Conservation (phyloP, 2,797 vertebrate species). For the Channa striata region DNA sequence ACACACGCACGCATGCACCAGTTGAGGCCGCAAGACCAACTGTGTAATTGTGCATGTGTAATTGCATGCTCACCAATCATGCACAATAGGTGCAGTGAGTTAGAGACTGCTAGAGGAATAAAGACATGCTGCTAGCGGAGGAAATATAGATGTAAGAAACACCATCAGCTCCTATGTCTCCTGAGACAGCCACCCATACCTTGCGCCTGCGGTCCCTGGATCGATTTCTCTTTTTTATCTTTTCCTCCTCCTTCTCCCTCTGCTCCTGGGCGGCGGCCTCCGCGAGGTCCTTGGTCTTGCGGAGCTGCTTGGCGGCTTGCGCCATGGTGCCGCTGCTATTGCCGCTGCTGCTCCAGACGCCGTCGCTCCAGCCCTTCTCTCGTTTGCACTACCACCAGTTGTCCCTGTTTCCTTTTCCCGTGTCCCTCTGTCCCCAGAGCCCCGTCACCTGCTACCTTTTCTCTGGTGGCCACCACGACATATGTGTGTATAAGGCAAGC, state of each 20-base stretch:
- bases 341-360: conserved; percentile 66
- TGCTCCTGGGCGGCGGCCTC: conserved; percentile 95
- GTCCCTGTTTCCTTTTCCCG: conserved; percentile 60
- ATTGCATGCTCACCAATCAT: conserved; percentile 44
- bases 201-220: conserved; percentile 96
- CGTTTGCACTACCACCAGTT: conserved; percentile 52
- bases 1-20: conserved; percentile 43
- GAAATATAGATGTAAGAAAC: conserved; percentile 34
- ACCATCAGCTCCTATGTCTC: conserved; percentile 49
- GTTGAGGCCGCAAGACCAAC: conserved; percentile 59
- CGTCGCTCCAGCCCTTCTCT: conserved; percentile 70
- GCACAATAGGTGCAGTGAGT: conserved; percentile 49
- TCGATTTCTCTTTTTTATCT: conserved; percentile 93
- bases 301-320: conserved; percentile 98
- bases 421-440: conserved; percentile 62
- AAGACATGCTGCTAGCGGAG: conserved; percentile 32
- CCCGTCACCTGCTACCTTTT: conserved; percentile 63
- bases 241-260: conserved; percentile 96
- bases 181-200: conserved; percentile 81
- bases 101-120: conserved; percentile 8
- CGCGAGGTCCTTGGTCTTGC: conserved; percentile 97
- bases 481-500: conserved; percentile 58
- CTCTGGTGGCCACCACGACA: conserved; percentile 71
- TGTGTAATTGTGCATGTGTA: conserved; percentile 67
- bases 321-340: conserved; percentile 89